Evolutionary conservation across 2,888 invertebrate species (phyloP).

Genomic region (Andrena flavipes): DNA sequence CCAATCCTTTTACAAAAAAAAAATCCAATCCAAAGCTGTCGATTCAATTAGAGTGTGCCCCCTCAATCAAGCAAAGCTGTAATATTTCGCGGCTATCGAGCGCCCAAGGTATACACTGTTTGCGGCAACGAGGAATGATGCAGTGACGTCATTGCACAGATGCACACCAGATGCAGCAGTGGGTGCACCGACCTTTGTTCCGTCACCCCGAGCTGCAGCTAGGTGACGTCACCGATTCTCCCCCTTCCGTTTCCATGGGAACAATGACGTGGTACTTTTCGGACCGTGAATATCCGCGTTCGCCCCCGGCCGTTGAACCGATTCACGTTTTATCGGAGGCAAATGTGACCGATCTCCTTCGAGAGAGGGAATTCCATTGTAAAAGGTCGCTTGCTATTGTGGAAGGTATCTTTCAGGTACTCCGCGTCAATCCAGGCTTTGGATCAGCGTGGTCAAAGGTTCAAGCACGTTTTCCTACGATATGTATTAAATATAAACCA

Average conservation of each 20-base stretch:
- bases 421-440: background rate
- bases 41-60: no score
- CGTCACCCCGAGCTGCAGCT: slow-evolving; percentile 62
- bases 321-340: slow-evolving; percentile 40
- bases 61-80: background rate
- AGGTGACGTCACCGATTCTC: slow-evolving; percentile 76
- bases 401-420: background rate
- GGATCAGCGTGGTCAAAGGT: background rate
- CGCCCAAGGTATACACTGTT: background rate
- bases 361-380: background rate
- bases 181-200: slow-evolving; percentile 76
- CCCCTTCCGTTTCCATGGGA: slow-evolving; percentile 76
- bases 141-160: slow-evolving; percentile 78
- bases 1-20: no score
- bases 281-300: slow-evolving; percentile 47
- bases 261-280: slow-evolving; percentile 78
- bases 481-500: no score
- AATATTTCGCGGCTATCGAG: slow-evolving; percentile 17
- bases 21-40: no score
- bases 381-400: background rate
- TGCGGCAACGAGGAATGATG: slow-evolving; percentile 28
- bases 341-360: background rate
- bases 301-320: slow-evolving; percentile 44
- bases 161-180: slow-evolving; percentile 72
- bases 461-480: background rate